Conservation (phyloP, 2,888 invertebrate genomes). For the Agrilus mali region DNA sequence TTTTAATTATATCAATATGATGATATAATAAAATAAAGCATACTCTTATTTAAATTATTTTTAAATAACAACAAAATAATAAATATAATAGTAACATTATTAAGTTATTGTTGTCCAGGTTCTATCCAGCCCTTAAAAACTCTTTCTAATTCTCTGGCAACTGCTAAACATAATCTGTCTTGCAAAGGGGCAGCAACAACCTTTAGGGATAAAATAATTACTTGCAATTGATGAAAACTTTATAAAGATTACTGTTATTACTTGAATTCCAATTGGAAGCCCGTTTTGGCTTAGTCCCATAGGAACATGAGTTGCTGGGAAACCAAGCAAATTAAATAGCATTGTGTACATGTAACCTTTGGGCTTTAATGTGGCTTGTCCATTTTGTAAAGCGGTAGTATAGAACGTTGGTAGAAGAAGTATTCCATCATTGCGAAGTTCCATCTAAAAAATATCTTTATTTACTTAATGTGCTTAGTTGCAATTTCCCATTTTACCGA, state of each 20-base stretch:
- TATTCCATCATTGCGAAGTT: constrained; percentile 58
- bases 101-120: constrained; percentile 23
- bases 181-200: constrained; percentile 60
- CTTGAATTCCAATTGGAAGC: constrained; percentile 66
- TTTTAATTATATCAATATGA: too few relatives aligned
- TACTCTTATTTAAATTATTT: too few relatives aligned
- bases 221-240: not conserved
- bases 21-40: too few relatives aligned
- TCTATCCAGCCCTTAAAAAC: constrained; percentile 75
- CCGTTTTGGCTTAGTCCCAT: constrained; percentile 48
- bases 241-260: constrained; percentile 22
- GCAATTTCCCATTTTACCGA: not conserved
- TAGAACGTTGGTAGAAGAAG: constrained; percentile 61
- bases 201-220: constrained; percentile 32
- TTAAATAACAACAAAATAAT: too few relatives aligned
- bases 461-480: not conserved
- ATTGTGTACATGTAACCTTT: constrained; percentile 50
- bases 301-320: constrained; percentile 67
- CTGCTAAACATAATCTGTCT: constrained; percentile 68
- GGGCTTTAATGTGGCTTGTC: constrained; percentile 44
- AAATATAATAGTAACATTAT: too few relatives aligned
- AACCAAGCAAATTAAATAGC: constrained; percentile 57
- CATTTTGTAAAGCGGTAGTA: constrained; percentile 50
- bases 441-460: constrained; percentile 28
- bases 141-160: constrained; percentile 64